Evolutionary conservation across 2,888 invertebrate species (phyloP), one percentile per base, ranked within the genome.

Genomic region (Brachyopa scutellaris): DNA sequence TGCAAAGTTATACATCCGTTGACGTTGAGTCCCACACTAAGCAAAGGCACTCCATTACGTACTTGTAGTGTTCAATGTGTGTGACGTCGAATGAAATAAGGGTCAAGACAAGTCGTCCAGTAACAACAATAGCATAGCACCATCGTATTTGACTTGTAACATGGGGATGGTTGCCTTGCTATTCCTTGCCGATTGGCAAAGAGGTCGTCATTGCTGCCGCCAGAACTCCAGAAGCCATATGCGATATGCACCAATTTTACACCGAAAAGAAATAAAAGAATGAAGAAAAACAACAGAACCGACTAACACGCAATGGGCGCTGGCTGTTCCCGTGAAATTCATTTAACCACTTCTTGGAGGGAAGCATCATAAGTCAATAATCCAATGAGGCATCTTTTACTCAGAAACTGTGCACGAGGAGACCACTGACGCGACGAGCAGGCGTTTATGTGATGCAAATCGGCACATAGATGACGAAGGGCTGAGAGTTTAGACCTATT

Each of bases 291-390:
- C 11, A 38, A 36, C 9, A 11, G 59, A 61, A 17, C 31, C 6
- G 40, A n/a, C 31, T 42, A 19, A 62, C 47, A 62, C 21, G 45
- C 61, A 33, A 31, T 31, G 33, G 21, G 33, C 1, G 13, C 11
- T n/a, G n/a, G 11, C 19, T 61, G 17, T 61, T 61, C 42, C 19
- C 45, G 8, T 11, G 61, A 61, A 61, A 61, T 61, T 61, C 31
- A 11, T 31, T 61, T 45, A 61, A 61, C 45, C 45, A 45, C 23
- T 61, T 61, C 61, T 42, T 31, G 6, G 61, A 45, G 66, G 57
- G 73, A 57, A 74, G 36, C 47, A 62, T 45, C 45, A 33, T 21
- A 62, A 62, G 61, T 64, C 49, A 57, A 66, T 66, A 23, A 17
- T 31, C 13, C 19, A 47, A 47, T 45, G 31, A 31, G 26, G 61